Evolutionary conservation across 2,797 vertebrate genomes (phyloP), one percentile per base, ranked within the genome.

Genomic region (Vipera latastei): DNA sequence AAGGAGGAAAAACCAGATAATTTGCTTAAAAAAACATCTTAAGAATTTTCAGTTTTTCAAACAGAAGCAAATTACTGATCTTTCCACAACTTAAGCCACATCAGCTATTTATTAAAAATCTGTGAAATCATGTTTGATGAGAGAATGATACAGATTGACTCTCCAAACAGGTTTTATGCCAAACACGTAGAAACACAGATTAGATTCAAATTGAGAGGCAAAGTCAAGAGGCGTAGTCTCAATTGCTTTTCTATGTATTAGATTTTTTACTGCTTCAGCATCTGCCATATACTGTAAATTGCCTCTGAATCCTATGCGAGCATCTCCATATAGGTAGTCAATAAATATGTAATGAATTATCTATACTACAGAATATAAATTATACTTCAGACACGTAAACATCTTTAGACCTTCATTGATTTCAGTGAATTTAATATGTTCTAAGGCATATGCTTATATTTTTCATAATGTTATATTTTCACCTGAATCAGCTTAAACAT

Each of bases 401-500:
- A 92, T 90, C 16, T 18, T 25, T 26, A 44, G 59, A 2, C 4
- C 12, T 91, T 2, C 14, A 88, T 3, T 25, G 11, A 87, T 91
- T 32, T 25, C 53, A 61, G 3, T 8, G 13, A 73, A 88, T 51
- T 38, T 69, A 90, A 18, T 53, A 86, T 5, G 13, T 11, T 60
- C 56, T 55, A 1, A 0, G n/a, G 16, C 18, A 48, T 88, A 4
- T 60, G 90, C 0, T 25, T 89, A 26, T 86, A 94, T 18, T 48
- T 94, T 94, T 65, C 88, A 90, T 16, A 89, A 88, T 26, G 7
- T 90, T 20, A 87, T 48, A 44, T 2, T 59, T 95, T 97, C 92
- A 99, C 99, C 98, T 99, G 99, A 95, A 99, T 98, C 96, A 99
- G 95, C 95, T 98, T 98, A 96, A 98, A 98, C 97, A 99, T 98